phyloP scores from a whole-genome alignment of 2,888 invertebrate species.

The Campoletis raptor region DNA sequence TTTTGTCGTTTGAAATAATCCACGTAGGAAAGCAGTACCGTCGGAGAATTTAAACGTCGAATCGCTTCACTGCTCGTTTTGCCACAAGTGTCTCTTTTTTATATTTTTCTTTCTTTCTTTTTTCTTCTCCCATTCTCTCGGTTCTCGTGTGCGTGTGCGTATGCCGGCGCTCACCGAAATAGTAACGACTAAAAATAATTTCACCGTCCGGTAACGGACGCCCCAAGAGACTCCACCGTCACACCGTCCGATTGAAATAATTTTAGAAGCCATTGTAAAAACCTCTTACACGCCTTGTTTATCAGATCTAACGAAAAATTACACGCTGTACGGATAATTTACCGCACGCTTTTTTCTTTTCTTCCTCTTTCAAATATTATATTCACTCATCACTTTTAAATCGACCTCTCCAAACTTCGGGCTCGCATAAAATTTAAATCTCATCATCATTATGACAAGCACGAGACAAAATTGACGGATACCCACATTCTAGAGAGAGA shows the following conservation, averaged over 20 bases:
- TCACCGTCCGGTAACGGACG: slow-evolving; percentile 42
- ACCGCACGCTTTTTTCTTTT: neutral
- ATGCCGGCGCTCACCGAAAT: slow-evolving; percentile 66
- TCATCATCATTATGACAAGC: neutral
- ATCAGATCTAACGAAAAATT: slow-evolving; percentile 25
- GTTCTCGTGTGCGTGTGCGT: slow-evolving; percentile 9
- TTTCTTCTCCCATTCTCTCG: slow-evolving; percentile 20
- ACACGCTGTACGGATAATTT: neutral
- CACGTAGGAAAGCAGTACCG: slow-evolving; percentile 30
- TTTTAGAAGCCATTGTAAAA: slow-evolving; percentile 76
- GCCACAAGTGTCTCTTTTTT: slow-evolving; percentile 23
- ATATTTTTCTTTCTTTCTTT: neutral
- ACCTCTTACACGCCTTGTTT: slow-evolving; percentile 22
- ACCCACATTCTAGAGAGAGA: neutral
- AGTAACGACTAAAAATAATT: slow-evolving; percentile 70
- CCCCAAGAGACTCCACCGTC: slow-evolving; percentile 73
- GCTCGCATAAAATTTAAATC: neutral
- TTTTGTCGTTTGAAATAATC: slow-evolving; percentile 27
- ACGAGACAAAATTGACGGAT: neutral
- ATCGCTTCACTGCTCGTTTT: slow-evolving; percentile 44
- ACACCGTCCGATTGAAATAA: slow-evolving; percentile 78
- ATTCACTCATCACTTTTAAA: neutral
- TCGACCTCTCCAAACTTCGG: neutral
- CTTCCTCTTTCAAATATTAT: neutral
- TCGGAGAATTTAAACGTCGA: slow-evolving; percentile 55